Evolutionary conservation across 1,140 invertebrate genomes (phyloP).

Genomic region (Lysiphlebus fabarum): DNA sequence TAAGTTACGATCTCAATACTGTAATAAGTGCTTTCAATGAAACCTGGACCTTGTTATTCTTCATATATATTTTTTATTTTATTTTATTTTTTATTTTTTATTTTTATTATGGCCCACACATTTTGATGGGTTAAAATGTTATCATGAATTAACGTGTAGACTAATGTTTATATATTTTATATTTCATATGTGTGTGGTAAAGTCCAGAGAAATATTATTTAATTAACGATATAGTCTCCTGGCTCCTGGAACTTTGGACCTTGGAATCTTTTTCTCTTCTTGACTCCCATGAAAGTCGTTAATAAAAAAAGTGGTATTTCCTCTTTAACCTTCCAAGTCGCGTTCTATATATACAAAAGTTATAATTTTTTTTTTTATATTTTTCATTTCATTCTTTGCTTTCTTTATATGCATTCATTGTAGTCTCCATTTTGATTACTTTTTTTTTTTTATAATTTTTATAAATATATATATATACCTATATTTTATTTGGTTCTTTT

Average conservation of each 20-base stretch:
- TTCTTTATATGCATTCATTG: neutral
- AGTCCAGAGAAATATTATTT: constrained; percentile 51
- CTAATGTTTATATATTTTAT: constrained; percentile 32
- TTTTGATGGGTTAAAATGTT: neutral
- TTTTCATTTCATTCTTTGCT: constrained; percentile 9
- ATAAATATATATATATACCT: too few relatives aligned
- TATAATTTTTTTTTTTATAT: neutral
- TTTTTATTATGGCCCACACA: constrained; percentile 1
- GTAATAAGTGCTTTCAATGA: constrained; percentile 50
- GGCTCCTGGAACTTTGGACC: constrained; percentile 18
- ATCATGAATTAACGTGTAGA: constrained; percentile 17
- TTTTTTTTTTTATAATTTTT: too few relatives aligned
- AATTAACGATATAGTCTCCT: constrained; percentile 42
- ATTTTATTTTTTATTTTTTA: constrained; percentile 20
- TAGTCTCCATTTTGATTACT: neutral
- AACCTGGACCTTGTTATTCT: constrained; percentile 17
- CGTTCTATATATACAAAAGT: constrained; percentile 8
- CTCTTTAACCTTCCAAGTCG: constrained; percentile 19
- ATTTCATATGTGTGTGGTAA: constrained; percentile 14
- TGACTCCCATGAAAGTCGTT: constrained; percentile 30
- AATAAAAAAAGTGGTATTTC: constrained; percentile 46
- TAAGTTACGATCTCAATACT: constrained; percentile 53
- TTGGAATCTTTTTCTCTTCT: constrained; percentile 20
- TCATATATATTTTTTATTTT: constrained; percentile 5
- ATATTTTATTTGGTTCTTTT: too few relatives aligned